phyloP scores from a whole-genome alignment of 2,797 vertebrate species.

The Leucoraja ocellata region DNA sequence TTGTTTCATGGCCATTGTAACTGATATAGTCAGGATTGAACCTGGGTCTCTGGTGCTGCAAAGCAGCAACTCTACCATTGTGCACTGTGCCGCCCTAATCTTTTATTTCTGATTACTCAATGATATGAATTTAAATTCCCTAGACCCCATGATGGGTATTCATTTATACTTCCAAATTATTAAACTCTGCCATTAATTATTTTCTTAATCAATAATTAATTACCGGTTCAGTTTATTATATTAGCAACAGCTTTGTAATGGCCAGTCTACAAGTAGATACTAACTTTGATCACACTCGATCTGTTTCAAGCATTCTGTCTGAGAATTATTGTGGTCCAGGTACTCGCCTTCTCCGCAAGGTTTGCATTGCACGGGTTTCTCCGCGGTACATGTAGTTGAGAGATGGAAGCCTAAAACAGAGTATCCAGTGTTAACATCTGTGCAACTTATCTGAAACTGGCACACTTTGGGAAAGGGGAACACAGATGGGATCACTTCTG shows the following conservation, averaged over 20 bases:
- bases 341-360: constrained; percentile 28
- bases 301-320: constrained; percentile 35
- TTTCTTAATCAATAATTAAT: too few species aligned
- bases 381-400: neutral
- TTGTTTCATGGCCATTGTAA: too few species aligned
- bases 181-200: too few species aligned
- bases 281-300: constrained; percentile 33
- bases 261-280: neutral
- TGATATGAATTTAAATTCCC: too few species aligned
- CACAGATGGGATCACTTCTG: neutral
- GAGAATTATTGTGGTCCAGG: constrained; percentile 36
- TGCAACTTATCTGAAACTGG: neutral
- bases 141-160: too few species aligned
- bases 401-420: constrained; percentile 6
- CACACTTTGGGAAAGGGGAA: neutral
- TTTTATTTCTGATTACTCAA: too few species aligned
- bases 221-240: too few species aligned
- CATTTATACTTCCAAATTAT: too few species aligned
- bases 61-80: too few species aligned
- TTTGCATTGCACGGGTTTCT: neutral
- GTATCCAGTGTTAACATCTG: neutral
- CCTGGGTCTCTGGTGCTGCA: too few species aligned
- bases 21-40: too few species aligned
- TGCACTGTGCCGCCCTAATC: too few species aligned
- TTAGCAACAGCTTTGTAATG: neutral